phyloP scores from a whole-genome alignment of 2,888 invertebrate species.

The Sceliomorpha sp. region DNA sequence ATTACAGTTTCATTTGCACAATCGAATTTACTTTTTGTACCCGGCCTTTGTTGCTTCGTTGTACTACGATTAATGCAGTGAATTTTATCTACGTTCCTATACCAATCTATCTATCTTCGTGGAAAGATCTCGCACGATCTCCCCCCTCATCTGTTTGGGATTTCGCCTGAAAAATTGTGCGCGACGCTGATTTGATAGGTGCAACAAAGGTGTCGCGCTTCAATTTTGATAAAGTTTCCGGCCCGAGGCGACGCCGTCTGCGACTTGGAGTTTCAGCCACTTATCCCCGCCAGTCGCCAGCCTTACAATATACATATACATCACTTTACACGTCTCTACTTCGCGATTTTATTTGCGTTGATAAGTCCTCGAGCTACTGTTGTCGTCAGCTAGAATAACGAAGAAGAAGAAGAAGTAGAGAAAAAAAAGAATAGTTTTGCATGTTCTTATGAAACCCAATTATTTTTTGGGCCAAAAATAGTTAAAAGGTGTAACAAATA shows the following conservation, averaged over 20 bases:
- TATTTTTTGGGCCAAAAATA: too few species aligned
- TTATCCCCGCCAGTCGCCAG: not conserved
- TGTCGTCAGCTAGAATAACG: conserved; percentile 44
- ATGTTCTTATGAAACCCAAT: too few species aligned
- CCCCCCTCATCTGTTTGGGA: not conserved
- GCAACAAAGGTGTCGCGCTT: conserved; percentile 68
- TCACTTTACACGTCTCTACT: not conserved
- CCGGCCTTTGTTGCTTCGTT: too few species aligned
- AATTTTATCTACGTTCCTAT: too few species aligned
- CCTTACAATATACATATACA: not conserved
- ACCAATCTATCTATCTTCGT: too few species aligned
- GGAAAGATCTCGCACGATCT: too few species aligned
- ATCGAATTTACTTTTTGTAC: too few species aligned
- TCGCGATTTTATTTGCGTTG: conserved; percentile 3
- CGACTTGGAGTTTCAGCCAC: conserved; percentile 23
- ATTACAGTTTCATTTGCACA: too few species aligned
- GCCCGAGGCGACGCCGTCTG: conserved; percentile 11
- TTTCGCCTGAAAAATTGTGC: not conserved
- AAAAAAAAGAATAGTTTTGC: too few species aligned
- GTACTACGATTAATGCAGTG: too few species aligned
- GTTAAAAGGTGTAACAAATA: too few species aligned
- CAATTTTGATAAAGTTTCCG: conserved; percentile 68
- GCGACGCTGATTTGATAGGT: conserved; percentile 14
- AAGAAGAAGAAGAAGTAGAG: too few species aligned
- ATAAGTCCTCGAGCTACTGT: conserved; percentile 54